Conservation (phyloP, 37 sponge, comb jelly and placozoan species). For the Eunapius fragilis region DNA sequence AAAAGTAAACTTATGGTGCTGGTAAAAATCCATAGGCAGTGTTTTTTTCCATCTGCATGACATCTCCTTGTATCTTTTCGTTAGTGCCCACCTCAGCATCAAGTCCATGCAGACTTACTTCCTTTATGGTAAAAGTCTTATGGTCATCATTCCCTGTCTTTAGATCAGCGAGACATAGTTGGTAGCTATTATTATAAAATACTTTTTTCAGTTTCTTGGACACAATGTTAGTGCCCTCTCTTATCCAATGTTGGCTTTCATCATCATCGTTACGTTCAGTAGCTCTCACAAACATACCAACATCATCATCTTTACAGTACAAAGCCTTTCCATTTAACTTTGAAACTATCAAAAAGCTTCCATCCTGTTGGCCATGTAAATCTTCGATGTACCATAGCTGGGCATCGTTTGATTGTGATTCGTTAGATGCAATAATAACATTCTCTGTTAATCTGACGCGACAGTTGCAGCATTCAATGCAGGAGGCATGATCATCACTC, state of each 20-base stretch:
- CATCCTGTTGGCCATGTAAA: not conserved
- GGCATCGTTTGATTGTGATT: not conserved
- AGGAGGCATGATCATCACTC: no score
- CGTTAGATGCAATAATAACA: not conserved
- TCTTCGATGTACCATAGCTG: not conserved
- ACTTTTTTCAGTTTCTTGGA: not conserved
- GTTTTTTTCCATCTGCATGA: no score
- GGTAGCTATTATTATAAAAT: not conserved
- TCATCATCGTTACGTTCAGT: not conserved
- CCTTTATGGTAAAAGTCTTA: no score
- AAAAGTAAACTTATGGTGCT: no score
- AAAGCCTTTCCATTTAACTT: not conserved
- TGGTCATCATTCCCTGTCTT: no score
- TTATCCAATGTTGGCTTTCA: not conserved
- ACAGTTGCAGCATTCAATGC: no score
- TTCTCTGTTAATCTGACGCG: not conserved
- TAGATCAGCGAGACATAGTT: no score
- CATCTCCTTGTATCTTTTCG: no score
- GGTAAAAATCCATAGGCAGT: no score
- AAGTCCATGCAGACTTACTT: no score
- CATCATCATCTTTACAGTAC: not conserved
- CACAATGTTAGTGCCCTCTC: not conserved
- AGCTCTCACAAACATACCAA: not conserved
- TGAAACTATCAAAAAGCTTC: not conserved
- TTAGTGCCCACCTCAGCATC: no score